A percentile compares a stretch with the other conserved stretches of the same genome.
Evolutionary conservation across 2,888 invertebrate genomes (phyloP).

Genomic region (Oxycera nigricornis): DNA sequence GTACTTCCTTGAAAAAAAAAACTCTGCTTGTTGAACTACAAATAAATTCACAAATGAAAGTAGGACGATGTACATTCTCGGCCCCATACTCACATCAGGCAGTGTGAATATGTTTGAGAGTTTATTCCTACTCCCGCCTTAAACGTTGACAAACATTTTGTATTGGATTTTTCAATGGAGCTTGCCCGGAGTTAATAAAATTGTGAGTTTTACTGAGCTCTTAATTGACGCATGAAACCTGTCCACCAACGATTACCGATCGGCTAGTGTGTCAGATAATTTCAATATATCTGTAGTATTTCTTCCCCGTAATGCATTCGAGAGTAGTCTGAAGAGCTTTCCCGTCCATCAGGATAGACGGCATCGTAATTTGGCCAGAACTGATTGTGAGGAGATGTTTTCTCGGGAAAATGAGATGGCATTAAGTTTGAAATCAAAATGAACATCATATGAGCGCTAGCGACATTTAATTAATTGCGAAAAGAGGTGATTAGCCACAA

Average conservation of each 20-base stretch:
- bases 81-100: neutral
- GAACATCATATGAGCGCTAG: no score
- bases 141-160: constrained; percentile 16
- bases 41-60: no score
- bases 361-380: constrained; percentile 6
- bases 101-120: neutral
- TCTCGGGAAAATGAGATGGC: neutral
- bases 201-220: constrained; percentile 23
- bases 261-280: constrained; percentile 36
- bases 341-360: constrained; percentile 5
- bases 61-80: no score
- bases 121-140: neutral
- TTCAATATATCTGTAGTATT: constrained; percentile 33
- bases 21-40: no score
- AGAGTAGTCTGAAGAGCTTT: neutral
- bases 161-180: constrained; percentile 32
- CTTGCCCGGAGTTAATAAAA: constrained; percentile 27
- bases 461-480: no score
- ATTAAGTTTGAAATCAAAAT: no score
- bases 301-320: neutral
- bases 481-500: no score
- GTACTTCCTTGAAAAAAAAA: no score
- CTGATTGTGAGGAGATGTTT: neutral
- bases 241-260: constrained; percentile 19
- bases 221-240: constrained; percentile 37